These are phyloP conservation scores for Aphaenogaster rudis DNA, from an alignment of 1,140 invertebrate genomes.

Conservation along the genomic window DNA sequence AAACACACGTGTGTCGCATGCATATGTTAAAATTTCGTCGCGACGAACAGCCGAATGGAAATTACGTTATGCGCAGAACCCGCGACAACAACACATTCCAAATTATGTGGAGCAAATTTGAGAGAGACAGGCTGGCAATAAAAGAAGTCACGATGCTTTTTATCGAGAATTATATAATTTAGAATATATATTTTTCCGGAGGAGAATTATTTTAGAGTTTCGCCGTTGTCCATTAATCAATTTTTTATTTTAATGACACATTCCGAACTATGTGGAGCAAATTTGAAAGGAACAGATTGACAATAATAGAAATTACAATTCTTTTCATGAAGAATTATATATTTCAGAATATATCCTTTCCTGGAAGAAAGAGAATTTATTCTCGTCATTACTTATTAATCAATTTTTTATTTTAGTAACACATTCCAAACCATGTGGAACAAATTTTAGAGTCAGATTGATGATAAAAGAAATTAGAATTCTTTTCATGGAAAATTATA, in stretches of 20 bases:
- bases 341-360: background rate
- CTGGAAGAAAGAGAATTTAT: background rate
- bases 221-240: background rate
- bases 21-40: slow-evolving; percentile 32
- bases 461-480: background rate
- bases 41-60: background rate
- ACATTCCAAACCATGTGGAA: background rate
- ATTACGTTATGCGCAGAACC: slow-evolving; percentile 1
- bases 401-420: background rate
- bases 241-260: background rate
- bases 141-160: background rate
- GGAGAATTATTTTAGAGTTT: background rate
- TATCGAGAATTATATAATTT: background rate
- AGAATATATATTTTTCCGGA: background rate
- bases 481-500: background rate
- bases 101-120: background rate
- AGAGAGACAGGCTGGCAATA: background rate
- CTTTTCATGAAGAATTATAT: background rate
- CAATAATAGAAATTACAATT: background rate
- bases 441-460: background rate
- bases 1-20: slow-evolving; percentile 34
- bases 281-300: background rate
- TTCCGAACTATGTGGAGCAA: background rate
- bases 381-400: background rate
- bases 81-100: background rate